Conservation (phyloP, 2,113 vertebrate species). For the Pangasianodon gigas region DNA sequence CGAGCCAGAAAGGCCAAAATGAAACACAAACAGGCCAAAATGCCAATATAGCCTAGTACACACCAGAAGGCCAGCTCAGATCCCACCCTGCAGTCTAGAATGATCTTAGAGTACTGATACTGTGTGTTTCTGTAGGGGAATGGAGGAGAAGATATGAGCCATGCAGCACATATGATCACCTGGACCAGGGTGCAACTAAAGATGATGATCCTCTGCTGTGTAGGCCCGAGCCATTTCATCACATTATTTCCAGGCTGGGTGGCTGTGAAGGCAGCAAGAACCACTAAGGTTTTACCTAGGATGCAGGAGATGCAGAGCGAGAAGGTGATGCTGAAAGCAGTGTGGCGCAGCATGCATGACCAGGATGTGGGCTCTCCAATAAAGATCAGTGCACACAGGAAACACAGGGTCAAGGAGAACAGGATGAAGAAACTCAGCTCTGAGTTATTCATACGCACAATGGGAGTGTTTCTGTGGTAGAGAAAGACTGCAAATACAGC, state of each 20-base stretch:
- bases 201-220: constrained; percentile 67
- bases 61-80: constrained; percentile 67
- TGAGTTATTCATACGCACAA: constrained; percentile 61
- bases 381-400: constrained; percentile 68
- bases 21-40: constrained; percentile 64
- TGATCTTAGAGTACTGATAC: constrained; percentile 62
- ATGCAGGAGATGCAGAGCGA: constrained; percentile 71
- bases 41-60: constrained; percentile 67
- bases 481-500: constrained; percentile 56
- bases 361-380: constrained; percentile 68
- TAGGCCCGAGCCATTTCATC: constrained; percentile 68
- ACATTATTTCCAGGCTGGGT: constrained; percentile 66
- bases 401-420: constrained; percentile 60
- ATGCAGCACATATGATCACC: constrained; percentile 64
- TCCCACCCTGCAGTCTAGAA: constrained; percentile 66
- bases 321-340: constrained; percentile 69
- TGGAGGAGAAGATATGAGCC: constrained; percentile 64
- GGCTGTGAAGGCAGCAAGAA: constrained; percentile 67
- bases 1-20: constrained; percentile 62
- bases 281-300: constrained; percentile 71
- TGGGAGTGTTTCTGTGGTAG: constrained; percentile 54
- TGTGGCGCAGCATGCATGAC: constrained; percentile 71
- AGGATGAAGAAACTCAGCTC: constrained; percentile 64
- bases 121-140: constrained; percentile 60
- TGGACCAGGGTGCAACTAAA: constrained; percentile 63